Base-by-base conservation (phyloP, 1,140 invertebrate genomes). In the Anastrepha ludens region DNA sequence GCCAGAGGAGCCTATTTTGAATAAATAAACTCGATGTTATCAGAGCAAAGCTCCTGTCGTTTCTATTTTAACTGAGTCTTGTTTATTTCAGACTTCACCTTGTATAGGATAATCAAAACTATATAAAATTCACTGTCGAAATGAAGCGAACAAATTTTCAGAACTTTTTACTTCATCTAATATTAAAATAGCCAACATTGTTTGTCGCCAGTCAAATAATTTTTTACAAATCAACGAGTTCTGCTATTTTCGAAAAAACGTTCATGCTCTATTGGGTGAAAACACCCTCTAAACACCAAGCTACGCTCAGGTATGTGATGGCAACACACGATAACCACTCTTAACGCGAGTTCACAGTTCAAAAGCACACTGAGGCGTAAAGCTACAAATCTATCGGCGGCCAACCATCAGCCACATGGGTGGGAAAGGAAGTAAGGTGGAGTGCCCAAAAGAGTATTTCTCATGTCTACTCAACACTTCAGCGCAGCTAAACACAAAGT, bases 381-480 rank as follows among this genome's bases (percentile, higher is more conserved):
- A 81, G 55, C 74, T n/a, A 81, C 74, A 81, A 81, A 81, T 81
- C 74, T 81, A 81, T 55, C 74, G 47, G 0, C 47, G 9, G 6
- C 9, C 47, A 20, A 11, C 47, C 47, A 50, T 11, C 74, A 55
- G 15, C 17, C 50, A 55, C 74, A 81, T 81, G 74, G 74, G 74
- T 81, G 74, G 74, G 74, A 81, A 81, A 81, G 50, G 74, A 81
- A 81, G 2, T 81, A 55, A 81, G 74, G 74, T 81, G 74, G 74
- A 81, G 74, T 81, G 20, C 15, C 20, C 20, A 55, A 29, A 81
- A 81, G 41, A 17, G n/a, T 55, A 55, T 55, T 29, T 55, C 74
- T 29, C 74, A 81, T 81, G 74, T 81, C 44, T 81, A 81, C 41
- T 81, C 74, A 81, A 81, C 74, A 81, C 74, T 81, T 81, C 44